Base-by-base conservation (phyloP, 2,888 invertebrate species). In the Elegia similella region DNA sequence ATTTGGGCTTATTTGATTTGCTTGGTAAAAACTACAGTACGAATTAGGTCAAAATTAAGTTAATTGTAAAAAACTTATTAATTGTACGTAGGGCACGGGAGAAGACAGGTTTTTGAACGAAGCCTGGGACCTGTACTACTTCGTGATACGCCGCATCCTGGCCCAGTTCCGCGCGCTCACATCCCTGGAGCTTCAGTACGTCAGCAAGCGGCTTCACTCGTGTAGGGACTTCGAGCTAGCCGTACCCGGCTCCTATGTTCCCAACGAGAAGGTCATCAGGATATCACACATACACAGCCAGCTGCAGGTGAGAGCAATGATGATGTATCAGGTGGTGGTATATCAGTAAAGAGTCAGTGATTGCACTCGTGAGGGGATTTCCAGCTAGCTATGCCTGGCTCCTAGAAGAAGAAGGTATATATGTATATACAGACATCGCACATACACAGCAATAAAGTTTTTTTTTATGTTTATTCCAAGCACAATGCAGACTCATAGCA, bases 71-170 rank as follows among this genome's bases (percentile, higher is more conserved):
- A n/a, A n/a, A n/a, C n/a, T n/a, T n/a, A n/a, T n/a, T n/a, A n/a
- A 44, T 32, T 34, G 15, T 46, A 17, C 17, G 7, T 61, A 95
- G 93, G 93, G 95, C 23, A 95, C 97, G 0, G 95, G 95, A 15
- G 97, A 97, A 72, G 95, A 96, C 32, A 94, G 98, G 61, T 98
- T 99, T 75, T 87, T 99, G 58, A 98, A 98, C 80, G 98, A 98
- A 82, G 99, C 99, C 1, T 99, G 99, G 99, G 99, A 99, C 78
- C 92, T 98, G 16, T 99, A 99, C 87, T 99, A 99, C 86, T 97
- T 98, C 78, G 98, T 99, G 34, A 99, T 99, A 82, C 94, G 99
- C 55, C 94, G 98, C 61, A 98, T 99, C 74, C 96, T 94, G 95
- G 62, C 98, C 0, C 97, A 97, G 85, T 92, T 99, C 71, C 98